Evolutionary conservation across 2,888 invertebrate species (phyloP), one percentile per base, ranked within the genome.

Genomic region (Dolichomitus sp.): DNA sequence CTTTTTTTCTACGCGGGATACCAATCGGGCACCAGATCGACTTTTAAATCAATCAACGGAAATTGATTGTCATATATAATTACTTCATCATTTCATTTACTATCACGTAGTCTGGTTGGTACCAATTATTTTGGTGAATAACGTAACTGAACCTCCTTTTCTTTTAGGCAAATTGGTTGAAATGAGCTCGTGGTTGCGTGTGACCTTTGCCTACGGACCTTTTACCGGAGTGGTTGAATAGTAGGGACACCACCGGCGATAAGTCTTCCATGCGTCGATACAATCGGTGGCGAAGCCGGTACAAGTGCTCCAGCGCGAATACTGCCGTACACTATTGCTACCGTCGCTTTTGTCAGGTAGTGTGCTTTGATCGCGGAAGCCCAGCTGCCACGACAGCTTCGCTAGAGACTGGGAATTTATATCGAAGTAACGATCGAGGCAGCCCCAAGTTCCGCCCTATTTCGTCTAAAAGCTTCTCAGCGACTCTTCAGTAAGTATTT

Each of bases 401-500:
- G 17, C 11, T n/a, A 17, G 37, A 40, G 54, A 54, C 52, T 23
- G 37, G 27, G 54, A 69, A 75, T 66, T 50, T 52, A 27, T 74
- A 66, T 66, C 48, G 33, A 57, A 66, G 33, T 66, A 45, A 57
- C 66, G 66, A 75, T 75, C 75, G 33, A 45, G 66, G 33, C 19
- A 37, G 9, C 33, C 17, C 54, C 42, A 42, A 54, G 75, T 66
- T 75, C 19, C 54, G 66, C 75, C 57, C 75, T 66, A 59, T 75
- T 75, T 75, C 57, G 75, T 66, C 66, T 75, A 66, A 75, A 75
- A 75, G 75, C 66, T 75, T 66, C 75, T 75, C 66, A 45, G 57
- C 17, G 66, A 54, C 66, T 75, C 57, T 48, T 66, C 57, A 40
- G 45, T 57, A 66, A 75, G 45, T 75, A 66, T 66, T 75, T 75